Evolutionary conservation across 2,113 vertebrate species (phyloP).

Genomic region (Ailuropoda melanoleuca): DNA sequence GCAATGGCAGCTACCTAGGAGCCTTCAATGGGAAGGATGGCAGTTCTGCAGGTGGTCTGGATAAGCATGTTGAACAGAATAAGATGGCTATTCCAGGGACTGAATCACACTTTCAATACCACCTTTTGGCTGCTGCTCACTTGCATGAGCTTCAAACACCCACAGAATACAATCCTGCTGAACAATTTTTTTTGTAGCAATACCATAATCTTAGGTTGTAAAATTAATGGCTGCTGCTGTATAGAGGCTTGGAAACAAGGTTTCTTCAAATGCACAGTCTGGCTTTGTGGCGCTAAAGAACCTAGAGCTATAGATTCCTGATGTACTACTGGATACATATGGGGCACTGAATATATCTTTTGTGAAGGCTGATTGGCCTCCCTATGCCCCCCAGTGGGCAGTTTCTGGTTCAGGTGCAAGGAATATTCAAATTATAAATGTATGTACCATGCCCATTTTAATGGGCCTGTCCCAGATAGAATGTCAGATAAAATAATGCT

Average conservation of each 20-base stretch:
- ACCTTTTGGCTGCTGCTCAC: conserved; percentile 63
- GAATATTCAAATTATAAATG: conserved; percentile 64
- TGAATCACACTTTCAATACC: conserved; percentile 36
- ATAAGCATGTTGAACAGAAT: conserved; percentile 31
- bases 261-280: conserved; percentile 75
- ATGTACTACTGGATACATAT: conserved; percentile 32
- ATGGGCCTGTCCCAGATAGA: background rate
- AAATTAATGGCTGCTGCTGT: conserved; percentile 70
- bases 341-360: conserved; percentile 1
- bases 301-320: conserved; percentile 52
- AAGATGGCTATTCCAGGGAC: conserved; percentile 43
- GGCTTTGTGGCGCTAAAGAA: conserved; percentile 76
- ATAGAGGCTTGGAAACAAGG: conserved; percentile 34
- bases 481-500: conserved; percentile 46
- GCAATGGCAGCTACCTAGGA: conserved; percentile 34
- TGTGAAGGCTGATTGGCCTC: conserved; percentile 38
- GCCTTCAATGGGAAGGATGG: background rate
- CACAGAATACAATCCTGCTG: conserved; percentile 51
- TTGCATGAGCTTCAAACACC: conserved; percentile 63
- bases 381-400: conserved; percentile 56
- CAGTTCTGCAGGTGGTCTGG: background rate
- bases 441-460: background rate
- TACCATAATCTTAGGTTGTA: conserved; percentile 48
- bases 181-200: conserved; percentile 50
- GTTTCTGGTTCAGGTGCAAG: conserved; percentile 67